Evolutionary conservation across 1,140 invertebrate genomes (phyloP), one percentile per base, ranked within the genome.

Genomic region (Achroia grisella): DNA sequence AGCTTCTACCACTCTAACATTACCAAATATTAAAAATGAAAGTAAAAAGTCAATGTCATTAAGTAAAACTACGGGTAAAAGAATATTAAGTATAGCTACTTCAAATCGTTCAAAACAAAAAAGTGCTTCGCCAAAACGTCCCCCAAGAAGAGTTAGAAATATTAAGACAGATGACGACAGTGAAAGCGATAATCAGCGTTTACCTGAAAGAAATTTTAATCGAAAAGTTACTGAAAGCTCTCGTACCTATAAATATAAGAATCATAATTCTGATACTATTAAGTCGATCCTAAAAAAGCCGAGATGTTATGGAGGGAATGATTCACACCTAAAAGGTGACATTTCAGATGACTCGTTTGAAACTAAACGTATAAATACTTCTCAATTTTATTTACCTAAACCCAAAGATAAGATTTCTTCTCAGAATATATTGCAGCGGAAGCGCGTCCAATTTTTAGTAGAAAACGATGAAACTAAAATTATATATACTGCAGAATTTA

Each of bases 241-340:
- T 11, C 60, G 74, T 8, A 64, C 39, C 43, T 44, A 55, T 10
- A 82, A 73, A 62, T 61, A 71, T 31, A 85, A 78, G 59, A 78
- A 70, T 49, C 67, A 59, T 42, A 77, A 72, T 44, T 67, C 54
- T 27, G 81, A 85, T 56, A 71, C 75, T 0, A 87, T 87, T 63
- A 93, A 92, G 76, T 92, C 91, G 12, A 92, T 92, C 56, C 71
- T 92, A 48, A 92, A 92, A 71, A 91, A 92, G 70, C 89, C 90
- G 29, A 70, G 65, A 71, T 73, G 60, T 44, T 77, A 78, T 36
- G 70, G 73, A 43, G 48, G 39, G 9, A 60, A 55, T 49, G 69
- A 78, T 17, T 42, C 50, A 1, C 57, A 39, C 33, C 29, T 43
- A 10, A 81, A 68, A 72, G 43, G 35, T 27, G 71, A 81, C 47